Conservation (phyloP, 37 sponge, comb jelly and placozoan species). For the Theonella swinhoei region DNA sequence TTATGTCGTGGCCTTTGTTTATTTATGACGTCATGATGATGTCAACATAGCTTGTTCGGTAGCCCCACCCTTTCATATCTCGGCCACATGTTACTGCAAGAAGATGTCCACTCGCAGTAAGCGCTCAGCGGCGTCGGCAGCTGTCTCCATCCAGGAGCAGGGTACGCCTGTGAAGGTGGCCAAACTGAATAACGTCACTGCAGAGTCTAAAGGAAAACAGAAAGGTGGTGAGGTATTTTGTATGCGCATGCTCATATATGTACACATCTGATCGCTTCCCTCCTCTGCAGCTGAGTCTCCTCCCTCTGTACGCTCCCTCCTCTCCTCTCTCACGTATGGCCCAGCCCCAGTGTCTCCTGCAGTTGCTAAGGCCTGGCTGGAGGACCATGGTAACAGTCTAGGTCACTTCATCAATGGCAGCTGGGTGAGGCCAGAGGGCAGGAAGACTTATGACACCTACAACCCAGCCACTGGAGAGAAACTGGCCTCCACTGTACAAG, state of each 20-base stretch:
- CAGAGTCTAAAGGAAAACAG: too few species aligned
- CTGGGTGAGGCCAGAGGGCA: slow-evolving; percentile 88
- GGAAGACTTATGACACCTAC: slow-evolving; percentile 80
- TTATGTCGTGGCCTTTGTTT: too few species aligned
- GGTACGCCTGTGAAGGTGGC: neutral
- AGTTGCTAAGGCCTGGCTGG: slow-evolving; percentile 93
- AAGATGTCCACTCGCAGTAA: slow-evolving; percentile 17
- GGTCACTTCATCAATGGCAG: slow-evolving; percentile 90
- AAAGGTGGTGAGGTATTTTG: too few species aligned
- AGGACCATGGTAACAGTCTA: slow-evolving; percentile 82
- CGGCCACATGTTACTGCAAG: too few species aligned
- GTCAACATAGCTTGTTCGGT: too few species aligned
- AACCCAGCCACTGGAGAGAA: slow-evolving; percentile 91
- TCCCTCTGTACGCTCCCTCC: slow-evolving; percentile 65
- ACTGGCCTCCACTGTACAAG: slow-evolving; percentile 84
- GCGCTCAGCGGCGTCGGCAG: neutral
- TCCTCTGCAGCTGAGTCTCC: too few species aligned
- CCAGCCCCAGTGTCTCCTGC: slow-evolving; percentile 94
- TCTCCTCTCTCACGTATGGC: slow-evolving; percentile 91
- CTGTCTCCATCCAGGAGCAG: neutral
- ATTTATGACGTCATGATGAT: too few species aligned
- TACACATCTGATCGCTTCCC: too few species aligned
- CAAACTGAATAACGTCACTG: too few species aligned
- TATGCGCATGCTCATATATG: too few species aligned
- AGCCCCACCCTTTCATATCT: too few species aligned